phyloP scores from a whole-genome alignment of 2,888 invertebrate species.

The Margaritifera margaritifera region DNA sequence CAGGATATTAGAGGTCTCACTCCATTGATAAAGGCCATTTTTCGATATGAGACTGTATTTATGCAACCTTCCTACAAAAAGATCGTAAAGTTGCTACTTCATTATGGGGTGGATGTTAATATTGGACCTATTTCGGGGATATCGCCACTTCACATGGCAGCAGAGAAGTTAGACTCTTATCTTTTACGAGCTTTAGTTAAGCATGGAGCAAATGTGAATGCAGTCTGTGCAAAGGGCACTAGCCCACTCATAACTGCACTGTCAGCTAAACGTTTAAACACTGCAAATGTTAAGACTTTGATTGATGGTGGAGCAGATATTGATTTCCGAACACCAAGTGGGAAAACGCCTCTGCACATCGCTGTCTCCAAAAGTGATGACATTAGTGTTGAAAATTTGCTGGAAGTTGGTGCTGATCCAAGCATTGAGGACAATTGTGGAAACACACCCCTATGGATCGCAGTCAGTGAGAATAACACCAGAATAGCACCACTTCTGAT shows the following conservation, averaged over 20 bases:
- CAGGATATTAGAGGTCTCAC: conserved; percentile 58
- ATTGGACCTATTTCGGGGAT: conserved; percentile 49
- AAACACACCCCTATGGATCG: conserved; percentile 63
- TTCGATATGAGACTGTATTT: conserved; percentile 48
- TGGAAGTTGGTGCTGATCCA: conserved; percentile 55
- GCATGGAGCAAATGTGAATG: conserved; percentile 57
- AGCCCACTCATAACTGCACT: conserved; percentile 53
- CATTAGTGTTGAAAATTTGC: conserved; percentile 50
- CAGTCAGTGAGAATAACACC: conserved; percentile 59
- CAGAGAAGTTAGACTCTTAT: conserved; percentile 57
- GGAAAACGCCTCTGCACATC: conserved; percentile 59
- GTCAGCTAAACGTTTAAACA: conserved; percentile 41
- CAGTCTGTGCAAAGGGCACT: conserved; percentile 40
- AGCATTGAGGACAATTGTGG: conserved; percentile 52
- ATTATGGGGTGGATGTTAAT: conserved; percentile 56
- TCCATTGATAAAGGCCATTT: conserved; percentile 54
- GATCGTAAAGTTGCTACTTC: conserved; percentile 46
- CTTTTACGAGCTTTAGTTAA: conserved; percentile 50
- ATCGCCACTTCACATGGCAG: conserved; percentile 62
- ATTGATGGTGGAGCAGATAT: conserved; percentile 59
- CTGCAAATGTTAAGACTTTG: conserved; percentile 49
- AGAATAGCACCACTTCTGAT: conserved; percentile 51
- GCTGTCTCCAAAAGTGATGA: conserved; percentile 60
- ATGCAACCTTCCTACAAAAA: conserved; percentile 43
- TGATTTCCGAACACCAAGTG: conserved; percentile 44